Conservation (phyloP, 2,888 invertebrate species). For the Netelia melanura region DNA sequence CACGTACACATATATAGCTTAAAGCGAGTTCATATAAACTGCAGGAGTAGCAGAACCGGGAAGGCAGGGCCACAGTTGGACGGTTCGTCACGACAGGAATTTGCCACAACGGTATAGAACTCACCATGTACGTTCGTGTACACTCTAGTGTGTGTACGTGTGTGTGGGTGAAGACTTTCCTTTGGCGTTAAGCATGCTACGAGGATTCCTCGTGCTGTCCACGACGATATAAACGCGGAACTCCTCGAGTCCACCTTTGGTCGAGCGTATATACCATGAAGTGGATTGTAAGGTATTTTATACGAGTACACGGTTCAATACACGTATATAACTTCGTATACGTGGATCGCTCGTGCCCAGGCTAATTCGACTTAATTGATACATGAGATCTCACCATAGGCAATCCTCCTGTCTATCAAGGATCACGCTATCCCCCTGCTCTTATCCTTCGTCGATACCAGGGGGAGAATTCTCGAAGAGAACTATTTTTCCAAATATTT, state of each 20-base stretch:
- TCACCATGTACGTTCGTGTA: background rate
- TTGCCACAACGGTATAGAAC: slow-evolving; percentile 59
- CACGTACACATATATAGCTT: background rate
- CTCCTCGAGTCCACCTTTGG: slow-evolving; percentile 33
- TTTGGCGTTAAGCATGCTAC: slow-evolving; percentile 61
- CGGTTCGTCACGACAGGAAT: slow-evolving; percentile 69
- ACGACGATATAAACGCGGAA: slow-evolving; percentile 66
- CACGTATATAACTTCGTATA: slow-evolving; percentile 2
- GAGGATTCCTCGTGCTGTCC: slow-evolving; percentile 59
- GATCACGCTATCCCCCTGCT: slow-evolving; percentile 72
- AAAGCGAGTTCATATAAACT: slow-evolving; percentile 1
- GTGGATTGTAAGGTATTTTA: slow-evolving; percentile 25
- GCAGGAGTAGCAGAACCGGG: slow-evolving; percentile 23
- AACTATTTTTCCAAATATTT: slow-evolving; percentile 4
- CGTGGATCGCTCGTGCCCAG: slow-evolving; percentile 68
- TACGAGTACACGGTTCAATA: background rate
- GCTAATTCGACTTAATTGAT: slow-evolving; percentile 79
- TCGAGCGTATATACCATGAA: slow-evolving; percentile 43
- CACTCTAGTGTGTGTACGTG: background rate
- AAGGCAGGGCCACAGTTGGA: slow-evolving; percentile 62
- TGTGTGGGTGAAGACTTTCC: slow-evolving; percentile 51
- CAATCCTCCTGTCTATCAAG: slow-evolving; percentile 76
- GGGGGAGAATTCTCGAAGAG: slow-evolving; percentile 44
- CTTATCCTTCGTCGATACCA: slow-evolving; percentile 62
- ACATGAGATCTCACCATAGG: slow-evolving; percentile 75